Conservation (phyloP, 2,888 invertebrate genomes). For the Cyclophora punctaria region DNA sequence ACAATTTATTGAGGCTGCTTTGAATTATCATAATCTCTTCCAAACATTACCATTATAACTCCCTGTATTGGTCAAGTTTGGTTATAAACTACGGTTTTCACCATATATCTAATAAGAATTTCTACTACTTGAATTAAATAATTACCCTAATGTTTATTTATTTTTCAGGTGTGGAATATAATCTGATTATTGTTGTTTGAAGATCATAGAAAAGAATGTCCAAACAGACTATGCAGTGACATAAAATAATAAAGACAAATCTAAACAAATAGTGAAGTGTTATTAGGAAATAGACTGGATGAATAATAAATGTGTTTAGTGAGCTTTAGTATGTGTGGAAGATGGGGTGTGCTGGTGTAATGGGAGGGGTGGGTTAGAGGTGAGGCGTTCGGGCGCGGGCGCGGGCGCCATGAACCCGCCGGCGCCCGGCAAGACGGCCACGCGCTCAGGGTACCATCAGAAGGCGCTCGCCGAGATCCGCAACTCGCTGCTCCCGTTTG, state of each 20-base stretch:
- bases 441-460: conserved; percentile 88
- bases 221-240: conserved; percentile 17
- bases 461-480: conserved; percentile 91
- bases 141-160: neutral
- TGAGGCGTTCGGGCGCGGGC: conserved; percentile 72
- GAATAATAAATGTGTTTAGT: conserved; percentile 37
- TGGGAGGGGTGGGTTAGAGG: conserved; percentile 73
- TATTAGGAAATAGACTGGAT: conserved; percentile 24
- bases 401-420: conserved; percentile 78
- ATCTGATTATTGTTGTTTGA: conserved; percentile 1
- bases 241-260: conserved; percentile 17
- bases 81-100: too few relatives aligned
- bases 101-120: too few relatives aligned
- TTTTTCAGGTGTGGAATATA: conserved; percentile 7
- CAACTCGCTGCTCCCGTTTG: conserved; percentile 87
- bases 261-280: conserved; percentile 11
- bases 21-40: neutral
- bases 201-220: conserved; percentile 11
- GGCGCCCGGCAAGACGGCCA: conserved; percentile 78
- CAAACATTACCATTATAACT: neutral
- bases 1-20: too few relatives aligned
- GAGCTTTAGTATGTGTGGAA: conserved; percentile 40
- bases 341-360: conserved; percentile 56
- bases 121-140: too few relatives aligned
- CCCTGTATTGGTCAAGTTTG: too few relatives aligned